A percentile compares a stretch with the other conserved stretches of the same genome.
These are phyloP conservation scores for Smutsia temminckii DNA, from an alignment of 2,797 vertebrate genomes.

Conservation along the genomic window DNA sequence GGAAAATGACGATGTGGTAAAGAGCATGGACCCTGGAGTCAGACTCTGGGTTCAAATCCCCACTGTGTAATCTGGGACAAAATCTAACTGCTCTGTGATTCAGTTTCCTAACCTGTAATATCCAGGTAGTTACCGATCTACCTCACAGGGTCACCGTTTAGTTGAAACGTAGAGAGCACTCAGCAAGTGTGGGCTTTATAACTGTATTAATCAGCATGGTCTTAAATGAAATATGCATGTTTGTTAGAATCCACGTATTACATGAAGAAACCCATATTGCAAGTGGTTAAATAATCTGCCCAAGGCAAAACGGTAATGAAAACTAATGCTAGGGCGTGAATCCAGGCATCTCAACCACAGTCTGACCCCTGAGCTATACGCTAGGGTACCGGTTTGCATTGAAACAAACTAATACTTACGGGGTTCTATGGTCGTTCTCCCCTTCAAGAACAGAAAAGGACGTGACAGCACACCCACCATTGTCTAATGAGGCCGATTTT, in stretches of 20 bases:
- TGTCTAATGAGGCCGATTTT: slow-evolving; percentile 89
- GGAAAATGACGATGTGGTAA: neutral
- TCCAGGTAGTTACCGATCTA: neutral
- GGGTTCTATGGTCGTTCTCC: slow-evolving; percentile 89
- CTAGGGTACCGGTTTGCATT: neutral
- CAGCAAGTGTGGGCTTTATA: neutral
- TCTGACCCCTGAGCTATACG: neutral
- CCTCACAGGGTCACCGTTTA: neutral
- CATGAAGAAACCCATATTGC: neutral
- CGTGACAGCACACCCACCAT: slow-evolving; percentile 82
- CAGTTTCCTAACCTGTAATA: neutral
- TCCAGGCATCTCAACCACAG: neutral
- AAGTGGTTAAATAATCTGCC: neutral
- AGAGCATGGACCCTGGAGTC: neutral
- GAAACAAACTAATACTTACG: slow-evolving; percentile 81
- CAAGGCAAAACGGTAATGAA: neutral
- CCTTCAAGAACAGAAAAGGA: slow-evolving; percentile 82
- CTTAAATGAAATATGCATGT: neutral
- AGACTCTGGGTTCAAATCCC: neutral
- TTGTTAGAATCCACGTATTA: neutral
- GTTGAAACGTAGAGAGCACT: neutral
- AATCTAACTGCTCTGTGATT: neutral
- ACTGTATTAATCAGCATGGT: neutral
- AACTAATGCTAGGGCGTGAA: neutral
- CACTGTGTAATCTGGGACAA: neutral